These are phyloP conservation scores for Parazoanthus swiftii DNA, from an alignment of 92 coral and sea anemone species.

Conservation along the genomic window DNA sequence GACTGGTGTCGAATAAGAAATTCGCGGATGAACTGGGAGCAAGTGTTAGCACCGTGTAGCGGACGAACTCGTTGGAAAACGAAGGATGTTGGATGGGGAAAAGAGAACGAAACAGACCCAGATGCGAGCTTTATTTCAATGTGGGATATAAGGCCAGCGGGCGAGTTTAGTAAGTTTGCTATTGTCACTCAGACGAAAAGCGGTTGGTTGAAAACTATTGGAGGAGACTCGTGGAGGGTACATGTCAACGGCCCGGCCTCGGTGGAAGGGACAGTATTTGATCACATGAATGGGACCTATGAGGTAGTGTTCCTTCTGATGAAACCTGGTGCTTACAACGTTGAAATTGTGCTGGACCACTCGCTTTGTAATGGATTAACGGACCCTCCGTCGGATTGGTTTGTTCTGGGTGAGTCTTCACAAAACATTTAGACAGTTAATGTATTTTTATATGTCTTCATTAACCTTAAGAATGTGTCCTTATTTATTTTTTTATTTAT, in stretches of 20 bases:
- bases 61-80: constrained; percentile 70
- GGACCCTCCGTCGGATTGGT: constrained; percentile 86
- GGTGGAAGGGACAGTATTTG: constrained; percentile 81
- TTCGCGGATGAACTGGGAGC: constrained; percentile 87
- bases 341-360: constrained; percentile 74
- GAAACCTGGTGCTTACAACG: constrained; percentile 64
- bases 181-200: constrained; percentile 65
- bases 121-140: constrained; percentile 70
- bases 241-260: constrained; percentile 82
- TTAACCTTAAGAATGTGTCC: too few species aligned
- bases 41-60: constrained; percentile 75
- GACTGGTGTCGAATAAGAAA: constrained; percentile 85
- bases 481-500: too few species aligned
- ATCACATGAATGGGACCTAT: constrained; percentile 86
- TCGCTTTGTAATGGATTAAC: constrained; percentile 75
- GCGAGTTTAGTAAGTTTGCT: constrained; percentile 82
- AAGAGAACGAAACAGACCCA: constrained; percentile 65
- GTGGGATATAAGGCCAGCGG: constrained; percentile 90
- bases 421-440: too few species aligned
- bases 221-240: constrained; percentile 94
- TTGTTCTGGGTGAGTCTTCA: constrained; percentile 59
- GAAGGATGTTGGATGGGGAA: constrained; percentile 61
- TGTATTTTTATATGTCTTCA: too few species aligned
- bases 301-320: constrained; percentile 81
- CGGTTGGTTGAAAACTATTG: constrained; percentile 66